Evolutionary conservation across 2,888 invertebrate genomes (phyloP), one percentile per base, ranked within the genome.

Genomic region (Dascillus cervinus): DNA sequence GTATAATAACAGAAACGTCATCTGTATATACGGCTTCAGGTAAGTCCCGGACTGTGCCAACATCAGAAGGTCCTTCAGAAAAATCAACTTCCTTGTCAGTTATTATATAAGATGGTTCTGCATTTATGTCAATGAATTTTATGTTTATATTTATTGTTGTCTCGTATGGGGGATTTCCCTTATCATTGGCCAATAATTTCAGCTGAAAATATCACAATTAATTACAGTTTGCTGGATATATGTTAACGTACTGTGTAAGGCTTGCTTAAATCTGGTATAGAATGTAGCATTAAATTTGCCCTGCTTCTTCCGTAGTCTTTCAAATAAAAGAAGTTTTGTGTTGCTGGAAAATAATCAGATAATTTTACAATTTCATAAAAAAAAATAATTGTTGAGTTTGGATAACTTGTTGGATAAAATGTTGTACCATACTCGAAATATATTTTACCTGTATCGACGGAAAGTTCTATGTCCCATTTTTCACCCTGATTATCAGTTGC

Each of bases 401-500:
- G n/a, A n/a, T n/a, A n/a, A n/a, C n/a, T n/a, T n/a, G n/a, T n/a
- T n/a, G n/a, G n/a, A n/a, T n/a, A n/a, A n/a, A n/a, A n/a, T n/a
- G n/a, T n/a, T n/a, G n/a, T n/a, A n/a, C n/a, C n/a, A n/a, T n/a
- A n/a, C n/a, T n/a, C n/a, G n/a, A n/a, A n/a, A n/a, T n/a, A n/a
- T n/a, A n/a, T 13, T 26, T 49, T 47, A 71, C 72, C 64, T 30
- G 66, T 45, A 3, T 66, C 67, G 72, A 53, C 17, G 57, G 49
- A 29, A 48, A 75, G 76, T 5, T 60, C 63, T 9, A 76, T 70
- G 3, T 54, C 46, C 23, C 75, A 78, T 22, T 75, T 77, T 11
- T 72, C 66, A 1, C 70, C 70, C 46, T 77, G 76, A 11, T 68
- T 65, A 50, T 77, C 77, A 0, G 63, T 67, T 0, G 75, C 77